Base-by-base conservation (phyloP, 2,113 vertebrate species). In the Dicerorhinus sumatrensis region DNA sequence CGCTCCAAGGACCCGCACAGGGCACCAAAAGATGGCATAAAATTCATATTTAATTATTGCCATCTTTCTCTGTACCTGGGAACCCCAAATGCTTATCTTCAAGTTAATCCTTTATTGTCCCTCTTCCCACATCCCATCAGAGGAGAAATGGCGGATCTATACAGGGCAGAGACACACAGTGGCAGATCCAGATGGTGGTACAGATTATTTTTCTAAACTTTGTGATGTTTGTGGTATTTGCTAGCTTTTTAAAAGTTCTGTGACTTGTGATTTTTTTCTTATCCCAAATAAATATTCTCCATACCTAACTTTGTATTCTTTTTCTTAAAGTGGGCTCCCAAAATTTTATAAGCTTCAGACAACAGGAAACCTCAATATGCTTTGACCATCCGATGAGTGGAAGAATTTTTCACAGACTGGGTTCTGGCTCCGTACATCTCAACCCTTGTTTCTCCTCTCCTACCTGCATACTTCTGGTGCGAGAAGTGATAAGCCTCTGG, bases 231-330 rank as follows among this genome's bases (percentile, higher is more conserved):
- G 70, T 88, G 56, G 25, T 63, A 89, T 87, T 95, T 48, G 14
- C 33, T 80, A 91, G 56, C 72, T 77, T 94, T 77, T 82, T 39
- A 67, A 90, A 36, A 27, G 42, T 82, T 63, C 27, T 88, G 23
- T 72, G 56, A 79, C 76, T 90, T 91, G 51, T 39, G 33, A 58
- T 33, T 51, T 67, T 90, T 96, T 83, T 18, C 42, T 95, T 67
- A 77, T 79, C 84, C 62, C 63, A 92, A 77, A 82, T 81, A 96
- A 83, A 73, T 87, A 79, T 46, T 88, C 65, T 95, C 51, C 6
- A 39, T 65, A 56, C 60, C 77, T 91, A 80, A 89, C 81, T 84
- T 56, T 76, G 58, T 80, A 58, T 85, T 67, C 6, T 65, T 91
- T 76, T 92, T 63, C 65, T 80, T 88, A 63, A 80, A 90, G 82